These are phyloP conservation scores for Bombyx mori DNA, from an alignment of 1,140 invertebrate genomes.

Conservation along the genomic window ASM3026992v2 NC_085115.1:987501-988000, in stretches of 20 bases:
- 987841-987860: too few species aligned
- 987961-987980: constrained; percentile 88
- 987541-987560: constrained; percentile 50
- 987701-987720: too few species aligned
- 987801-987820: too few species aligned
- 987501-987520: constrained; percentile 19
- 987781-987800: too few species aligned
- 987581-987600: constrained; percentile 33
- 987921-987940: constrained; percentile 3
- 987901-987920: neutral
- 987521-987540: constrained; percentile 26
- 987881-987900: too few species aligned
- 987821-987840: too few species aligned
- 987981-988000: constrained; percentile 89
- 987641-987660: constrained; percentile 58
- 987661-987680: constrained; percentile 50
- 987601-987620: constrained; percentile 40
- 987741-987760: too few species aligned
- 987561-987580: constrained; percentile 29
- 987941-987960: constrained; percentile 72
- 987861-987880: too few species aligned
- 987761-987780: too few species aligned
- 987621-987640: constrained; percentile 60
- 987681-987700: constrained; percentile 40
- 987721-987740: too few species aligned